Base-by-base conservation (phyloP, 2,888 invertebrate genomes). In the Keiferia lycopersicella region DNA sequence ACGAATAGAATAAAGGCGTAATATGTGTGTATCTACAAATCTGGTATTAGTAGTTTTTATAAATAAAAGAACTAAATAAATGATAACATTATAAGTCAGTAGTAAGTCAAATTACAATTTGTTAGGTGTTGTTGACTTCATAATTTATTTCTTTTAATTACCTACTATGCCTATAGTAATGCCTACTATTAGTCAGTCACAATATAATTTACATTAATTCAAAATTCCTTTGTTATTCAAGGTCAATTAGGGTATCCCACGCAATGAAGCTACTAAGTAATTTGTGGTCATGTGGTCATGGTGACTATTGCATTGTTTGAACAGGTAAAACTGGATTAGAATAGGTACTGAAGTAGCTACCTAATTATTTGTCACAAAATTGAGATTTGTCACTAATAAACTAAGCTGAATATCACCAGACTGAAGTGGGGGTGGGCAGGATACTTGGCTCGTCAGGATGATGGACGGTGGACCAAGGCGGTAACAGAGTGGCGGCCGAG, bases 181-280 rank as follows among this genome's bases (percentile, higher is more conserved):
- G 11, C 20, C 10, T 18, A 22, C 16, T 20, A 51, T 20, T 51
- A 11, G 11, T 51, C 22, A 51, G 51, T 51, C 51, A 51, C 4
- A 34, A 34, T 56, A 16, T 34, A 30, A 38, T 26, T 59, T 20
- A 11, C 56, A 56, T 56, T 56, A 34, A 56, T 56, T 14, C 30
- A 16, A 34, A 56, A 56, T n/a, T 34, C n/a, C 34, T 56, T 56
- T 56, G 34, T 30, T 56, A 34, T 30, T 34, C 56, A 56, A 56
- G 56, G 56, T 56, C 56, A 56, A 53, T 53, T 20, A 50, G 22
- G 6, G 11, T 53, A 26, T 26, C 26, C 11, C 22, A 20, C 26
- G n/a, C 16, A 56, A 12, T 34, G 2, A 6, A 56, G 34, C 16
- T 26, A 26, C 14, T 53, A 7, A 56, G 56, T n/a, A 56, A n/a